phyloP scores from a whole-genome alignment of 2,113 vertebrate genomes.

The Condylura cristata region DNA sequence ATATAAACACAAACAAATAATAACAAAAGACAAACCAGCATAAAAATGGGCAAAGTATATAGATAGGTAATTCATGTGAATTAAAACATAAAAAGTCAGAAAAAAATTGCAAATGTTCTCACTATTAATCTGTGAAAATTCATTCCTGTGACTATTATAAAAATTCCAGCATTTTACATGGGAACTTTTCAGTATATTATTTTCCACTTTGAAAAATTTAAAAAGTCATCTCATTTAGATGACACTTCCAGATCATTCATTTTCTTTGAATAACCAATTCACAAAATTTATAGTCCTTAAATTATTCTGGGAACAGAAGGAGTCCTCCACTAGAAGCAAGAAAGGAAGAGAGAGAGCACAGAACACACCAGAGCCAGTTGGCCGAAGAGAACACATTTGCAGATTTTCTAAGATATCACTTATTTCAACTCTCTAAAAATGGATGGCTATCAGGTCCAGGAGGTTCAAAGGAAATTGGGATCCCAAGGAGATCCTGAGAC shows the following conservation, averaged over 20 bases:
- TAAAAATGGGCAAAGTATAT: constrained; percentile 26
- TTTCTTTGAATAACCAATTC: neutral
- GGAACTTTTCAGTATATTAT: constrained; percentile 14
- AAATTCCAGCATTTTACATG: neutral
- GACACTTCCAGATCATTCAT: neutral
- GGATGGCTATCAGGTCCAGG: neutral
- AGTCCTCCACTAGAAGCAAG: neutral
- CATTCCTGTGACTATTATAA: constrained; percentile 24
- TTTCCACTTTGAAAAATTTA: constrained; percentile 8
- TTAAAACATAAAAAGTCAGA: constrained; percentile 39
- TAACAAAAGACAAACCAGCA: constrained; percentile 36
- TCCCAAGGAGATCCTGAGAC: neutral
- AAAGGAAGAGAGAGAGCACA: neutral
- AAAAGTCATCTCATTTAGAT: constrained; percentile 8
- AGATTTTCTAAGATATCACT: neutral
- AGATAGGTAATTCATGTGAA: neutral
- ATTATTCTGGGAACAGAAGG: neutral
- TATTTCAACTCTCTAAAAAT: neutral
- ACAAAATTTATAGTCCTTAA: neutral
- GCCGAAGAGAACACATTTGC: neutral
- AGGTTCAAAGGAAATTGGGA: neutral
- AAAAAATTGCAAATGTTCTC: constrained; percentile 5
- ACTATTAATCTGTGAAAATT: constrained; percentile 36
- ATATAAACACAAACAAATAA: constrained; percentile 26
- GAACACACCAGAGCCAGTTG: neutral